Evolutionary conservation across 2,797 vertebrate species (phyloP).

Genomic region (Holocentrus rufus): DNA sequence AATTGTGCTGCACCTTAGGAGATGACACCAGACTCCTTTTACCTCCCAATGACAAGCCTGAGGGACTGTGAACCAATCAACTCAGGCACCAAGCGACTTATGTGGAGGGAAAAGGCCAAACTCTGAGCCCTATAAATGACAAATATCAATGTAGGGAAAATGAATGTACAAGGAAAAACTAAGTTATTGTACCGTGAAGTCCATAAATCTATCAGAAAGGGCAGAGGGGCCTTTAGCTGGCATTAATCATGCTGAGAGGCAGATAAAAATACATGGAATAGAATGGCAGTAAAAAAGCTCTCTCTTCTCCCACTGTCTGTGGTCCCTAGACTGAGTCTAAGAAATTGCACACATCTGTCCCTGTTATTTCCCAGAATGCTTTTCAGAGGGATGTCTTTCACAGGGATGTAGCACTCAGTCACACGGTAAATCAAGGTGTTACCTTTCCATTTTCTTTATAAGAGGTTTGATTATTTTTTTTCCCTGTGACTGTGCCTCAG

Average conservation of each 20-base stretch:
- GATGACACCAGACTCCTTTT: constrained; percentile 27
- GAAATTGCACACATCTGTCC: constrained; percentile 72
- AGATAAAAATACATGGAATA: constrained; percentile 61
- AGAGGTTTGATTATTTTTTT: constrained; percentile 54
- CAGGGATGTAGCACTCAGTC: constrained; percentile 41
- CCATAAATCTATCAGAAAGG: constrained; percentile 83
- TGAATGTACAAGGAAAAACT: constrained; percentile 71
- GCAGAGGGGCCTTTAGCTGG: constrained; percentile 70
- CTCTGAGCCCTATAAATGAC: constrained; percentile 68
- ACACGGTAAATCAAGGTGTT: constrained; percentile 63
- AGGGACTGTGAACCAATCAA: constrained; percentile 63
- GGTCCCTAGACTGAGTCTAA: constrained; percentile 40
- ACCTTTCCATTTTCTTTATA: constrained; percentile 60
- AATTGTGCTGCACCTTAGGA: constrained; percentile 23
- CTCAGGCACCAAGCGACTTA: constrained; percentile 50
- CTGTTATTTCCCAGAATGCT: constrained; percentile 56
- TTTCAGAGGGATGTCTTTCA: constrained; percentile 55
- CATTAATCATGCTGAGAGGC: constrained; percentile 78
- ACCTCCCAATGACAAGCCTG: constrained; percentile 27
- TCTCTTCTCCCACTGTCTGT: constrained; percentile 23
- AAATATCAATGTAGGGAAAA: constrained; percentile 76
- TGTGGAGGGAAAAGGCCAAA: constrained; percentile 57
- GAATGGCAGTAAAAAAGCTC: constrained; percentile 43
- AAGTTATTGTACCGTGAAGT: constrained; percentile 78
- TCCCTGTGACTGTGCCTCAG: constrained; percentile 25